Percentiles rank a stretch among this genome's conserved stretches.
These are phyloP conservation scores for Hydrozoanthus gracilis DNA, from an alignment of 92 coral and sea anemone genomes.

Conservation along the genomic window DNA sequence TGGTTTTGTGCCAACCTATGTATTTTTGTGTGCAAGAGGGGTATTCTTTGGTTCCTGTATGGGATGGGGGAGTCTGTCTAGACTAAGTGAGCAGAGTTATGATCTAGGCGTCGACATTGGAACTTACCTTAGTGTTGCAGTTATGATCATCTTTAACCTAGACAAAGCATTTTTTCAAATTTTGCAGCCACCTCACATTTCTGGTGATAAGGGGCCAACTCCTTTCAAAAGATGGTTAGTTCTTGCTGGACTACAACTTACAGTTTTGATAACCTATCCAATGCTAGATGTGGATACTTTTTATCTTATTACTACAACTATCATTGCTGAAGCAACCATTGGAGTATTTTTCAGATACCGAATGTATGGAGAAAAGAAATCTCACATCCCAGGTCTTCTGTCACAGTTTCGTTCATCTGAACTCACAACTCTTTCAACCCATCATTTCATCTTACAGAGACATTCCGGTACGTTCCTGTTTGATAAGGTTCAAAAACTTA, in stretches of 20 bases:
- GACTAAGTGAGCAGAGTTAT: background rate
- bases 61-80: background rate
- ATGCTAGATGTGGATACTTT: background rate
- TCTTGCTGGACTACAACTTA: slow-evolving; percentile 14
- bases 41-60: background rate
- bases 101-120: background rate
- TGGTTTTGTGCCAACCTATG: slow-evolving; percentile 22
- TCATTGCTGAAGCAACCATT: slow-evolving; percentile 7
- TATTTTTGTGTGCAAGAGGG: slow-evolving; percentile 11
- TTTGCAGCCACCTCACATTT: background rate
- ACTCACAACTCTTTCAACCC: slow-evolving; percentile 21
- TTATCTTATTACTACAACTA: background rate
- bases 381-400: background rate
- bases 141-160: background rate
- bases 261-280: background rate
- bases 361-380: slow-evolving; percentile 8
- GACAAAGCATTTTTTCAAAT: slow-evolving; percentile 10
- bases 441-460: slow-evolving; percentile 17
- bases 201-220: background rate
- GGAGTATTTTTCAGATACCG: background rate
- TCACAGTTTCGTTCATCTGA: slow-evolving; percentile 21
- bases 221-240: slow-evolving; percentile 16
- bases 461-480: slow-evolving; percentile 1
- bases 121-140: background rate
- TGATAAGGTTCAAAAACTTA: background rate